Percentiles rank a stretch among this genome's conserved stretches.
These are phyloP conservation scores for Colinus virginianus DNA, from an alignment of 2,113 vertebrate species.

Conservation along the genomic window DNA sequence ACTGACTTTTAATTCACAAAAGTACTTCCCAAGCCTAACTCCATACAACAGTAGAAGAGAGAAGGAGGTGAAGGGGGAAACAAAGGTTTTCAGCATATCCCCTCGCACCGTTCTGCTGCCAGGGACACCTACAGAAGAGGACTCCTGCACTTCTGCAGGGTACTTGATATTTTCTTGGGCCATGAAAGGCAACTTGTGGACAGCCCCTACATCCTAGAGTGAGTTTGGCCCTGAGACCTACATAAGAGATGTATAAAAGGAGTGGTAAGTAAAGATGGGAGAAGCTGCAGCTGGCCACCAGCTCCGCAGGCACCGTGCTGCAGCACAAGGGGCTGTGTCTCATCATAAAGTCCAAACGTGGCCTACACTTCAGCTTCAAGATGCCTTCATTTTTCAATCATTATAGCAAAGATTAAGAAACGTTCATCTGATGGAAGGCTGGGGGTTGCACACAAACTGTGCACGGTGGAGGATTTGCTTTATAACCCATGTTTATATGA, in stretches of 20 bases:
- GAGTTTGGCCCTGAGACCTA: background rate
- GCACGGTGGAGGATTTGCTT: rapidly evolving
- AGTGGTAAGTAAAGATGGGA: background rate
- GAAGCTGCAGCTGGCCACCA: background rate
- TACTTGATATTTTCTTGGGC: background rate
- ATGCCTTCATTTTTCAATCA: background rate
- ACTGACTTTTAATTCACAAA: background rate
- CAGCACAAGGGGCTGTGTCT: background rate
- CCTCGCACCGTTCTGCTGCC: background rate
- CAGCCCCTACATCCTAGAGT: background rate
- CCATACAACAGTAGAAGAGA: background rate
- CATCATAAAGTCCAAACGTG: rapidly evolving
- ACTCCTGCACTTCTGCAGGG: background rate
- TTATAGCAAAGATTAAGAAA: background rate
- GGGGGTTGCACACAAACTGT: background rate
- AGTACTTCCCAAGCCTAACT: background rate
- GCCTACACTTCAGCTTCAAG: background rate
- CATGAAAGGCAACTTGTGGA: background rate
- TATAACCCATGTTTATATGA: background rate
- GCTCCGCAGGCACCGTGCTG: background rate
- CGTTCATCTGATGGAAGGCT: background rate
- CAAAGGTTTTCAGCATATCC: background rate
- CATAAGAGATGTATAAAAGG: background rate
- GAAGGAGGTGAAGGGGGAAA: background rate
- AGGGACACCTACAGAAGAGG: background rate